These are phyloP conservation scores for Silurus asotus DNA, from an alignment of 2,113 vertebrate species.

Conservation along the genomic window DNA sequence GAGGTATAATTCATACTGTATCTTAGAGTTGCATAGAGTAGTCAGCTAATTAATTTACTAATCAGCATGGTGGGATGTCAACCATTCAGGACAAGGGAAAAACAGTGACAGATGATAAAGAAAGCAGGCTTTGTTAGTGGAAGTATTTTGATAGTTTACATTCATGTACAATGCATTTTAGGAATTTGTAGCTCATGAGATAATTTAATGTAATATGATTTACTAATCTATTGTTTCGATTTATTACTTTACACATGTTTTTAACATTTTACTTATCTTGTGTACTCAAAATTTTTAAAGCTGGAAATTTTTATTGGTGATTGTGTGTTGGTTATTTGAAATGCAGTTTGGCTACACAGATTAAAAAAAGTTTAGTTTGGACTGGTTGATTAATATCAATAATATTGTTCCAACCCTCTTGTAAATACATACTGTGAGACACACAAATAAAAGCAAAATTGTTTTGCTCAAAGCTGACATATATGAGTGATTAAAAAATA, in stretches of 20 bases:
- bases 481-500: not conserved
- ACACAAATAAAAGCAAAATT: constrained; percentile 19
- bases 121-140: not conserved
- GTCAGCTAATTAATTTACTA: not conserved
- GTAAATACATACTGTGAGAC: constrained; percentile 31
- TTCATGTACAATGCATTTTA: not conserved
- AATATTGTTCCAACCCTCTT: not conserved
- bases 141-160: not conserved
- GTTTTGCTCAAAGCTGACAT: not conserved
- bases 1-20: not conserved
- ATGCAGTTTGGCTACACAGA: not conserved
- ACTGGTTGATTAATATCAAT: constrained; percentile 5
- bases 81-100: not conserved
- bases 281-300: not conserved
- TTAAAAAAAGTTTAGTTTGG: not conserved
- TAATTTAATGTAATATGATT: not conserved
- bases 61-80: not conserved
- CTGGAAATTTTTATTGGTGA: not conserved
- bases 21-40: constrained; percentile 19
- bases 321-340: not conserved
- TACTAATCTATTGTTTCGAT: not conserved
- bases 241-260: not conserved
- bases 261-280: not conserved
- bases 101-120: not conserved
- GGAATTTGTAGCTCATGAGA: not conserved